phyloP scores from a whole-genome alignment of 2,797 vertebrate genomes.

The Notoglanidium macrostoma region DNA sequence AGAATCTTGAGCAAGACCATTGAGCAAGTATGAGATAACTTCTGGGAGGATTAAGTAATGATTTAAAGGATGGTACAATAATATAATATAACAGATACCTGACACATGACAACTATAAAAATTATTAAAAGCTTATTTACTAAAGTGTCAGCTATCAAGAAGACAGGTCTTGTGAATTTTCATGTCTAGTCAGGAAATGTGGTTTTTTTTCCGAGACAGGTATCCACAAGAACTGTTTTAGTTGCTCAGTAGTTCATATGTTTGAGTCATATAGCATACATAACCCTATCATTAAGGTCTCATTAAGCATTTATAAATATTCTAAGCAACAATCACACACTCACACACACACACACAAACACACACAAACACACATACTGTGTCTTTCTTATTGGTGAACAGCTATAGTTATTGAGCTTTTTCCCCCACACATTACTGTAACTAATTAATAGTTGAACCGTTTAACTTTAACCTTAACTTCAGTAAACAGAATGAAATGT shows the following conservation, averaged over 20 bases:
- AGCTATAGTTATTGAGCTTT: background rate
- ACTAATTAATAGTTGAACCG: background rate
- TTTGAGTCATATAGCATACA: background rate
- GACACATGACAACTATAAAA: background rate
- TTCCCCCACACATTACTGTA: background rate
- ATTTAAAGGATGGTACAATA: background rate
- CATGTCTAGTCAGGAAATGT: background rate
- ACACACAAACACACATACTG: background rate
- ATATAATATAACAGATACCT: background rate
- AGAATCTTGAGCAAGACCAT: too few relatives aligned
- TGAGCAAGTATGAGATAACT: background rate
- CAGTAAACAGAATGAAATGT: too few relatives aligned
- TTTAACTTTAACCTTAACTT: background rate
- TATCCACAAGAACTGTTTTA: background rate
- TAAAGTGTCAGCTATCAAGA: background rate
- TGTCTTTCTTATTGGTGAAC: background rate
- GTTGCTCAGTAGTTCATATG: background rate
- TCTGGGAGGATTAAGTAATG: background rate
- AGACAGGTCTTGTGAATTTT: background rate
- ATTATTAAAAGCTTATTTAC: background rate
- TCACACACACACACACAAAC: background rate
- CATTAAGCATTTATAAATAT: background rate
- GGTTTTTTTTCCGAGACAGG: background rate
- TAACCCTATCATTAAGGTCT: too few relatives aligned
- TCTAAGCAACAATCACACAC: background rate